phyloP scores from a whole-genome alignment of 2,797 vertebrate species.

The Lithobates sylvaticus region DNA sequence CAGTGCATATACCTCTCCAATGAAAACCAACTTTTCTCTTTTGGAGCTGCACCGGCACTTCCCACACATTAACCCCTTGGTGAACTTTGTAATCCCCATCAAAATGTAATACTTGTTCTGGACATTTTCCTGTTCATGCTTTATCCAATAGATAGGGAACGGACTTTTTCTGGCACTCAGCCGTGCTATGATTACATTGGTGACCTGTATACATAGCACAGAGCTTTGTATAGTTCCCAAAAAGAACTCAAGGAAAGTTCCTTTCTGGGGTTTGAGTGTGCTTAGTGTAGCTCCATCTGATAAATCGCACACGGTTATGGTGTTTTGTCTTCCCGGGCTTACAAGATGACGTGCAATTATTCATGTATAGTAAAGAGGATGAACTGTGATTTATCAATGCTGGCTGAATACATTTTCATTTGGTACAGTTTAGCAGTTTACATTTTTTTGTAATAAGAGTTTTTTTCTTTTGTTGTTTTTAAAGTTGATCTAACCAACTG shows the following conservation, averaged over 20 bases:
- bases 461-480: too few relatives aligned
- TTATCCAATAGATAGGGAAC: not conserved
- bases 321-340: not conserved
- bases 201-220: not conserved
- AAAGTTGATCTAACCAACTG: too few relatives aligned
- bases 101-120: slow-evolving; percentile 22
- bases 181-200: not conserved
- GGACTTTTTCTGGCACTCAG: not conserved
- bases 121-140: not conserved
- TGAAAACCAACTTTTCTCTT: slow-evolving; percentile 31
- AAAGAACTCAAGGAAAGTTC: not conserved
- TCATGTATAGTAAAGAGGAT: not conserved
- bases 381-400: too few relatives aligned
- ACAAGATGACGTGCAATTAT: not conserved
- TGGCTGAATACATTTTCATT: too few relatives aligned
- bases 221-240: not conserved
- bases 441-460: too few relatives aligned
- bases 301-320: not conserved
- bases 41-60: slow-evolving; percentile 13
- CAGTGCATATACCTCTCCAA: slow-evolving; percentile 35
- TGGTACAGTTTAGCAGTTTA: too few relatives aligned
- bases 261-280: not conserved
- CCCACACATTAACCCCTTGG: slow-evolving; percentile 55
- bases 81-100: slow-evolving; percentile 28
- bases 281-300: not conserved